Evolutionary conservation across 2,888 invertebrate species (phyloP).

Genomic region (Cancer borealis): DNA sequence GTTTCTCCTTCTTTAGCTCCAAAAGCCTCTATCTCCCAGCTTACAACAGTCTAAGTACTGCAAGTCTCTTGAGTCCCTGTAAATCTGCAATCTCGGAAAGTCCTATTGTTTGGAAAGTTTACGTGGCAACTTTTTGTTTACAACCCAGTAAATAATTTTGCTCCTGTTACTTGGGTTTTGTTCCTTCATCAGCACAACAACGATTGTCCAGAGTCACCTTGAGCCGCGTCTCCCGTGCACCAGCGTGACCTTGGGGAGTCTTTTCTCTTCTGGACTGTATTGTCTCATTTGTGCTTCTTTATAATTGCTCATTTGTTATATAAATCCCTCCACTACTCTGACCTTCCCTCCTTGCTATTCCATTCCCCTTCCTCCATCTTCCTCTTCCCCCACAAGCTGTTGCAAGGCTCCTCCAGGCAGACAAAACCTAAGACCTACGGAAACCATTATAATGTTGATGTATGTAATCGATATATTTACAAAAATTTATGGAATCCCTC

Average conservation of each 20-base stretch:
- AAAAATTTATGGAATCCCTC: neutral
- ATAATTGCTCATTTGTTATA: neutral
- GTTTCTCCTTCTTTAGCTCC: neutral
- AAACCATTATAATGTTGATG: neutral
- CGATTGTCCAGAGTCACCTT: too few relatives aligned
- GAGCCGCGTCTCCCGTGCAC: neutral
- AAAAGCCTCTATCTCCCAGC: too few relatives aligned
- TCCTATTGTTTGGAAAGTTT: neutral
- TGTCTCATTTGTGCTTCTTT: neutral
- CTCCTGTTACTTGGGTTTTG: neutral
- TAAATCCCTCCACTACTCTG: neutral
- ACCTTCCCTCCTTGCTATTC: neutral
- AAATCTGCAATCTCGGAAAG: neutral
- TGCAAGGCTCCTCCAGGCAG: neutral
- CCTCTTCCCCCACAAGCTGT: neutral
- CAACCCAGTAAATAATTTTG: neutral
- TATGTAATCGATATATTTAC: neutral
- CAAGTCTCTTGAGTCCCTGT: neutral
- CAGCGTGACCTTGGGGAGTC: too few relatives aligned
- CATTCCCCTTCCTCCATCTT: neutral
- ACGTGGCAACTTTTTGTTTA: neutral
- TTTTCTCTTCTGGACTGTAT: too few relatives aligned
- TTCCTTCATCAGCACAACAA: neutral
- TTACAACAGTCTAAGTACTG: neutral
- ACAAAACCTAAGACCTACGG: neutral